Conservation (phyloP, 2,797 vertebrate species). For the Clarias fuscus region DNA sequence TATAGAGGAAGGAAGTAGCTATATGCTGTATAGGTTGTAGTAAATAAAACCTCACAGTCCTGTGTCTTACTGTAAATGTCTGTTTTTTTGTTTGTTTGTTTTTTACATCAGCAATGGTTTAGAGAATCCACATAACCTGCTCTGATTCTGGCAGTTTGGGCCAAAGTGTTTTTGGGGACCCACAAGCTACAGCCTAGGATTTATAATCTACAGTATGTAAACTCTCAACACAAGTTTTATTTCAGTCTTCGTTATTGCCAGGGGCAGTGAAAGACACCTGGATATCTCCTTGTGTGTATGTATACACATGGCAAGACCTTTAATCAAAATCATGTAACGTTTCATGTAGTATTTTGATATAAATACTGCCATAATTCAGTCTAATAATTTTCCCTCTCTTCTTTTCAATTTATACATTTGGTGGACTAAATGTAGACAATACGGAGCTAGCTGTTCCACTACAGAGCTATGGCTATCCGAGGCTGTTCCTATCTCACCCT, state of each 20-base stretch:
- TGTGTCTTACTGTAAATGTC: slow-evolving; percentile 5
- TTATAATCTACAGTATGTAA: not conserved
- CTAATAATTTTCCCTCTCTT: not conserved
- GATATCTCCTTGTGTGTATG: not conserved
- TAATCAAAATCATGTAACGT: not conserved
- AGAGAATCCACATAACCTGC: not conserved
- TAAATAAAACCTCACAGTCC: not conserved
- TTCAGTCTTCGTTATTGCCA: not conserved
- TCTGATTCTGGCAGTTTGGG: not conserved
- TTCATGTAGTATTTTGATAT: not conserved
- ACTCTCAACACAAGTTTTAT: not conserved
- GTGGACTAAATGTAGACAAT: not conserved
- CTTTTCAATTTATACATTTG: not conserved
- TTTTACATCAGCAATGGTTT: not conserved
- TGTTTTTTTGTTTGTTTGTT: not conserved
- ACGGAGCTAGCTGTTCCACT: not conserved
- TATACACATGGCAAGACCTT: not conserved
- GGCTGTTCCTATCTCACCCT: not conserved
- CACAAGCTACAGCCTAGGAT: not conserved
- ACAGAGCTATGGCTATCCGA: not conserved
- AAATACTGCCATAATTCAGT: not conserved
- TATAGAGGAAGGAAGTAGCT: slow-evolving; percentile 37
- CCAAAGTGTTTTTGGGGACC: not conserved
- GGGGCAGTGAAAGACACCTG: slow-evolving; percentile 1
- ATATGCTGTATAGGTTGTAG: slow-evolving; percentile 15